phyloP scores from a whole-genome alignment of 2,888 invertebrate species.

The Cistogaster globosa region DNA sequence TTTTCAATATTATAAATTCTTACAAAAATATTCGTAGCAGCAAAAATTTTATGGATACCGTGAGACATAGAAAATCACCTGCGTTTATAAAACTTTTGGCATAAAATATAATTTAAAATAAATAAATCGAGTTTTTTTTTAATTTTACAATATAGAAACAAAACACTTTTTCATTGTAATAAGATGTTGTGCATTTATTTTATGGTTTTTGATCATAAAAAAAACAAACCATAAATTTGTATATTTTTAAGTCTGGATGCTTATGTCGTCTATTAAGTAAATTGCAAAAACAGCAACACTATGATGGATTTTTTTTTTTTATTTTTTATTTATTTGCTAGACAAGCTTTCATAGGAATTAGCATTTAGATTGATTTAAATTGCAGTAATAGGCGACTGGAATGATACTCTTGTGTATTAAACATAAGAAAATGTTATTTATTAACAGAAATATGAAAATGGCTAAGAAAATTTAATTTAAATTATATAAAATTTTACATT shows the following conservation, averaged over 20 bases:
- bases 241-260: conserved; percentile 9
- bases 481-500: too few species aligned
- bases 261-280: not conserved
- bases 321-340: not conserved
- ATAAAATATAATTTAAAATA: not conserved
- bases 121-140: not conserved
- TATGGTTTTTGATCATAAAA: conserved; percentile 1
- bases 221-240: conserved; percentile 26
- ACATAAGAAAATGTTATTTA: not conserved
- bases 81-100: not conserved
- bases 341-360: not conserved
- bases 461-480: too few species aligned
- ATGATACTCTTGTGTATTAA: not conserved
- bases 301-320: not conserved
- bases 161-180: not conserved
- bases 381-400: conserved; percentile 4
- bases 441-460: too few species aligned
- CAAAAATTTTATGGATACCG: not conserved
- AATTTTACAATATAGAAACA: not conserved
- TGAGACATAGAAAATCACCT: conserved; percentile 18
- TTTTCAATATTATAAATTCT: too few species aligned
- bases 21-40: not conserved
- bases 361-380: conserved; percentile 15
- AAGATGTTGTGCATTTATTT: not conserved
- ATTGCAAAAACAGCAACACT: not conserved